Conservation (phyloP, 2,888 invertebrate genomes). For the Sesia apiformis region DNA sequence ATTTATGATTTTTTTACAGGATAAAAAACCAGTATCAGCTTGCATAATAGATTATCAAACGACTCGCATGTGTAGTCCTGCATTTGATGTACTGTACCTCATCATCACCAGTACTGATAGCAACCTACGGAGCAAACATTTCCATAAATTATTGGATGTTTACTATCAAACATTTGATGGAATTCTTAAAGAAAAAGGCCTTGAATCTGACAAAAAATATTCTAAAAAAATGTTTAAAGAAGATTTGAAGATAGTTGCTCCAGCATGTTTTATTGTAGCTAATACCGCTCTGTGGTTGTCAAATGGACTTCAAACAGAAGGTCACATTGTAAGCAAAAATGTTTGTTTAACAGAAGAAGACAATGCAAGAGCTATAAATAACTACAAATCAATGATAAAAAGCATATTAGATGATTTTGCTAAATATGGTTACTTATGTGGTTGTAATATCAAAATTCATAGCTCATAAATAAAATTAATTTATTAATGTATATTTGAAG, state of each 20-base stretch:
- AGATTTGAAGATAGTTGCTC: constrained; percentile 44
- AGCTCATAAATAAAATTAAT: too few relatives aligned
- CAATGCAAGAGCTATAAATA: constrained; percentile 26
- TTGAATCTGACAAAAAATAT: constrained; percentile 30
- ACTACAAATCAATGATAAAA: constrained; percentile 36
- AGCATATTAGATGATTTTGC: constrained; percentile 46
- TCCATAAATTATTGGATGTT: constrained; percentile 28
- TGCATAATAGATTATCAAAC: constrained; percentile 64
- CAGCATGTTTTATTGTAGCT: constrained; percentile 49
- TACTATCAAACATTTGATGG: constrained; percentile 41
- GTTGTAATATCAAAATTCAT: background rate
- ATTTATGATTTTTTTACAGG: constrained; percentile 26
- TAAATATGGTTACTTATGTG: constrained; percentile 30
- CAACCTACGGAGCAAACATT: constrained; percentile 28
- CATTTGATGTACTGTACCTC: constrained; percentile 49
- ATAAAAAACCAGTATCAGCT: constrained; percentile 31
- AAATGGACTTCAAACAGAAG: constrained; percentile 54
- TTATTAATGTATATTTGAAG: too few relatives aligned
- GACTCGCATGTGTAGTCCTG: constrained; percentile 42
- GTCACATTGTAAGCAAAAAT: constrained; percentile 52
- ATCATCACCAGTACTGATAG: constrained; percentile 43
- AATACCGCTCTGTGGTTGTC: constrained; percentile 58
- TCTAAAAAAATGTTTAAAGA: constrained; percentile 31
- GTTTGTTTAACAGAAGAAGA: constrained; percentile 31
- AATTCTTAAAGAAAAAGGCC: constrained; percentile 17